These are phyloP conservation scores for Lysandra bellargus DNA, from an alignment of 2,888 invertebrate species.

Conservation along the genomic window DNA sequence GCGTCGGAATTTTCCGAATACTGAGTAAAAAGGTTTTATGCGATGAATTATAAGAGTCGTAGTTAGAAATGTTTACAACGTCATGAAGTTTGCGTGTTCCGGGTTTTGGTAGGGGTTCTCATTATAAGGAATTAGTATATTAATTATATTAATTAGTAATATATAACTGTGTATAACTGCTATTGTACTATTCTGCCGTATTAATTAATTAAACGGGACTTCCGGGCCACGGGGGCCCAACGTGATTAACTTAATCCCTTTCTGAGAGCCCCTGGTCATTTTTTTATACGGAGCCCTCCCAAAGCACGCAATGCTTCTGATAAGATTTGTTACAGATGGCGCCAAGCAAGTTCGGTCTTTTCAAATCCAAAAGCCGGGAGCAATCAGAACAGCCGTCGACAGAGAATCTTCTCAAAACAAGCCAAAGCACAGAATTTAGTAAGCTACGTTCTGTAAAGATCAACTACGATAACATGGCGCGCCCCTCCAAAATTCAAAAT, in stretches of 20 bases:
- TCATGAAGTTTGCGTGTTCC: not conserved
- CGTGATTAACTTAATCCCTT: not conserved
- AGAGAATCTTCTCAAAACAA: conserved; percentile 61
- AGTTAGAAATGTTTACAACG: not conserved
- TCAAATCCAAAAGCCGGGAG: conserved; percentile 67
- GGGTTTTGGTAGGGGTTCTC: not conserved
- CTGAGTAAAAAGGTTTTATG: not conserved
- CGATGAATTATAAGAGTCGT: not conserved
- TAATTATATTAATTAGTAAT: too few species aligned
- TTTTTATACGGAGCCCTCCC: too few species aligned
- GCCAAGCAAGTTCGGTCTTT: conserved; percentile 68
- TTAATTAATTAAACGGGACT: too few species aligned
- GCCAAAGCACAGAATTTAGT: conserved; percentile 45
- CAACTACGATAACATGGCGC: too few species aligned
- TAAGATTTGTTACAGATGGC: conserved; percentile 56
- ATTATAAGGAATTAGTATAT: not conserved
- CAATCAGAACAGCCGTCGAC: conserved; percentile 68
- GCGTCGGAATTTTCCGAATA: not conserved
- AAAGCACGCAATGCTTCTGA: too few species aligned
- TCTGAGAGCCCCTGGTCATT: too few species aligned
- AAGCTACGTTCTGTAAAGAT: not conserved
- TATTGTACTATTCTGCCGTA: too few species aligned
- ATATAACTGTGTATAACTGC: too few species aligned
- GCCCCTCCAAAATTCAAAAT: too few species aligned
- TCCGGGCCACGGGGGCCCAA: too few species aligned